Conservation (phyloP, 2,888 invertebrate genomes). For the Eupithecia tripunctaria region DNA sequence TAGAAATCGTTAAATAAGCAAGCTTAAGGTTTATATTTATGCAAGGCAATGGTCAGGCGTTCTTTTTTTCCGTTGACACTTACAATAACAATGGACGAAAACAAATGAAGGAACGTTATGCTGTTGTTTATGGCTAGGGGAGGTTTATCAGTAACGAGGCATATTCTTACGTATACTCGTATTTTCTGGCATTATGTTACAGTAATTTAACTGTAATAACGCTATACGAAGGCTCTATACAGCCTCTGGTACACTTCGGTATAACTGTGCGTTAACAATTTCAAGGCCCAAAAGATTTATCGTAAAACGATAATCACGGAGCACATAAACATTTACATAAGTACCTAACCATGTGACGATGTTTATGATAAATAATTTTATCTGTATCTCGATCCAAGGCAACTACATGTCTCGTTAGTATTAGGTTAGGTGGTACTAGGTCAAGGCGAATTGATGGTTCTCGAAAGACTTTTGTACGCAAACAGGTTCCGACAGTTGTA, state of each 20-base stretch:
- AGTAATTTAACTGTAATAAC: no score
- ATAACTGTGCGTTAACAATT: background rate
- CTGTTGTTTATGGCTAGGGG: no score
- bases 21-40: no score
- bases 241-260: background rate
- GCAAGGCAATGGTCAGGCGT: no score
- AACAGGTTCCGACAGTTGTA: conserved; percentile 56
- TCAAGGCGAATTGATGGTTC: conserved; percentile 67
- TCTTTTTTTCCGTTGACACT: no score
- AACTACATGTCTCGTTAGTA: conserved; percentile 27
- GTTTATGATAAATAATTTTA: conserved; percentile 32
- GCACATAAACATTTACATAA: conserved; percentile 20
- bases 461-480: conserved; percentile 59
- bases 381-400: conserved; percentile 41
- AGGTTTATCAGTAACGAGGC: no score
- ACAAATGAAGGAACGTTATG: no score
- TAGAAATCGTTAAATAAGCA: no score
- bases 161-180: no score
- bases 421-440: conserved; percentile 43
- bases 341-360: conserved; percentile 20
- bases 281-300: background rate
- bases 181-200: no score
- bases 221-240: background rate
- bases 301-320: conserved; percentile 4
- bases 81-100: no score